Evolutionary conservation across 1,140 invertebrate genomes (phyloP).

Genomic region (Bombus confusus): DNA sequence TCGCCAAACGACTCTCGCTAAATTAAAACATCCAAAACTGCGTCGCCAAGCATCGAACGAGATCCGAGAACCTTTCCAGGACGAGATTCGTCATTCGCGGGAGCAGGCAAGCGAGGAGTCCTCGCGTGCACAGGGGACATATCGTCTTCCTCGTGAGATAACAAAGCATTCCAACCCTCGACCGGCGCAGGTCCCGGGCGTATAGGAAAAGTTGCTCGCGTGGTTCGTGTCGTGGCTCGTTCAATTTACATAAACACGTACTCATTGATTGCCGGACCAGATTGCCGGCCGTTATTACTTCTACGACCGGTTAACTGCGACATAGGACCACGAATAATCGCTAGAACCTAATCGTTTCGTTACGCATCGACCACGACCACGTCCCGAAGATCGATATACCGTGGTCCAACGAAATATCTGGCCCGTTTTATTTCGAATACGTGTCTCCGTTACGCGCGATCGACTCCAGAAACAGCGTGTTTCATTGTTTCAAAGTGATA

Average conservation of each 20-base stretch:
- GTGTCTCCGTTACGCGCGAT: conserved; percentile 17
- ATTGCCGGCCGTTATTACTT: conserved; percentile 79
- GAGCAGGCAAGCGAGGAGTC: not conserved
- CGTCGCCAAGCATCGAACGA: not conserved
- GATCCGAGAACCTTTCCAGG: not conserved
- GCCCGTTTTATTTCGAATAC: conserved; percentile 17
- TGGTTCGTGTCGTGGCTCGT: conserved; percentile 76
- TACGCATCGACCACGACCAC: conserved; percentile 53
- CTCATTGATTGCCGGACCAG: conserved; percentile 79
- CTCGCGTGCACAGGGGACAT: conserved; percentile 42
- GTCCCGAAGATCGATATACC: conserved; percentile 13
- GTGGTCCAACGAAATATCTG: not conserved
- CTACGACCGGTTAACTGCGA: conserved; percentile 73
- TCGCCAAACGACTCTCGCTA: not conserved
- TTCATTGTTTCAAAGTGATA: conserved; percentile 8
- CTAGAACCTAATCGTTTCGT: conserved; percentile 63
- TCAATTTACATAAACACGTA: conserved; percentile 81
- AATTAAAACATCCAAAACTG: not conserved
- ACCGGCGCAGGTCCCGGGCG: conserved; percentile 51
- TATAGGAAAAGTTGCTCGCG: conserved; percentile 71
- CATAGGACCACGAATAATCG: conserved; percentile 66
- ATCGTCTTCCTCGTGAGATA: conserved; percentile 52
- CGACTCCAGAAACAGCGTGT: conserved; percentile 2
- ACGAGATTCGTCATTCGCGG: conserved; percentile 7
- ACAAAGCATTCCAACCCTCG: conserved; percentile 52